These are phyloP conservation scores for Napeogenes sylphis DNA, from an alignment of 2,888 invertebrate species.

Conservation along the genomic window DNA sequence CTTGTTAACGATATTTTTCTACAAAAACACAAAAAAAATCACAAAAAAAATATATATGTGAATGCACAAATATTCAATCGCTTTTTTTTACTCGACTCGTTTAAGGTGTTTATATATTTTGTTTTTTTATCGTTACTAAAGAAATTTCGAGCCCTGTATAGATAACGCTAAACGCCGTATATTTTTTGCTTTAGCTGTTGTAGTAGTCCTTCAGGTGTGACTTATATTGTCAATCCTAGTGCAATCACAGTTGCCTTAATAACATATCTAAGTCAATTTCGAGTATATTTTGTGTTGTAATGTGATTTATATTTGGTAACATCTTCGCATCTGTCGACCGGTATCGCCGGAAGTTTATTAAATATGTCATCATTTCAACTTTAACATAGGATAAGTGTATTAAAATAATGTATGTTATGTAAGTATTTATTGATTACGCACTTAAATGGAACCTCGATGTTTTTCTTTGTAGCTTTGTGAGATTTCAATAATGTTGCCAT, in stretches of 20 bases:
- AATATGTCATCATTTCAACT: slow-evolving; percentile 58
- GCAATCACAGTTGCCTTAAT: slow-evolving; percentile 78
- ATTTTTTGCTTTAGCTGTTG: slow-evolving; percentile 74
- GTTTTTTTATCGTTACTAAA: slow-evolving; percentile 48
- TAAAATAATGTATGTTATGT: slow-evolving; percentile 68
- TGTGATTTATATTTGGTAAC: slow-evolving; percentile 22
- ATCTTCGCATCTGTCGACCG: slow-evolving; percentile 17
- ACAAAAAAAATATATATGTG: slow-evolving; percentile 58
- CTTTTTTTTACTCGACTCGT: slow-evolving; percentile 53
- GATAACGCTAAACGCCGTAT: slow-evolving; percentile 62
- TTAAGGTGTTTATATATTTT: slow-evolving; percentile 73
- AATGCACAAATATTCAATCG: slow-evolving; percentile 73
- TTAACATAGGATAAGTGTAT: slow-evolving; percentile 62
- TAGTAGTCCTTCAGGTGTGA: slow-evolving; percentile 65
- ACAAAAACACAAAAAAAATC: slow-evolving; percentile 61
- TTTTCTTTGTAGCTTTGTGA: slow-evolving; percentile 30
- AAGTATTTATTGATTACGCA: slow-evolving; percentile 70
- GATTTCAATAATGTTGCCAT: slow-evolving; percentile 51
- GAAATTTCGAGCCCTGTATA: slow-evolving; percentile 39
- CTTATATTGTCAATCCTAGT: slow-evolving; percentile 65
- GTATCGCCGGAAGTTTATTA: slow-evolving; percentile 50
- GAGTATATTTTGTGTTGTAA: slow-evolving; percentile 60
- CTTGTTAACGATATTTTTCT: slow-evolving; percentile 63
- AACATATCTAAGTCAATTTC: slow-evolving; percentile 78
- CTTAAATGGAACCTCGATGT: slow-evolving; percentile 42